phyloP scores from a whole-genome alignment of 1,140 invertebrate species.

The Lepidostoma basale region DNA sequence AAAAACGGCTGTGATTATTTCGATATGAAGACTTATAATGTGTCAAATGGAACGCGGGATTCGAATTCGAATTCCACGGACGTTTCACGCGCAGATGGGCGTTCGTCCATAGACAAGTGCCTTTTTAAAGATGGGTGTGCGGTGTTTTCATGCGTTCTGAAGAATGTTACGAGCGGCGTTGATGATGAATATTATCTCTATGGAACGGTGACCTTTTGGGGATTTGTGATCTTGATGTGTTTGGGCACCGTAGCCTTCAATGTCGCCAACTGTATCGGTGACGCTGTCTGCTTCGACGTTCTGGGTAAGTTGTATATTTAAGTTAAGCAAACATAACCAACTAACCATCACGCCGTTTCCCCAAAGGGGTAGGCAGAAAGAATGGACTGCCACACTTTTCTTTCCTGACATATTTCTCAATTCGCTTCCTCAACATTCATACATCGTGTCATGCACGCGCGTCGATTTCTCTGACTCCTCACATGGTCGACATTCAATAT shows the following conservation, averaged over 20 bases:
- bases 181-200: slow-evolving; percentile 54
- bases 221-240: slow-evolving; percentile 72
- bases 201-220: slow-evolving; percentile 68
- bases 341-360: no score
- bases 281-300: slow-evolving; percentile 82
- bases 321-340: no score
- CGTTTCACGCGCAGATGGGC: not conserved
- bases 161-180: not conserved
- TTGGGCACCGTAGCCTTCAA: slow-evolving; percentile 77
- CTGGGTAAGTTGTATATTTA: slow-evolving; percentile 75
- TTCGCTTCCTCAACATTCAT: no score
- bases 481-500: no score
- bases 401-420: no score
- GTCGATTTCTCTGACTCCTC: no score
- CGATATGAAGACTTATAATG: not conserved
- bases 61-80: not conserved
- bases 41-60: not conserved
- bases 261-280: slow-evolving; percentile 76
- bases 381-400: no score
- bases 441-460: no score
- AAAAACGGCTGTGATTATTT: slow-evolving; percentile 20
- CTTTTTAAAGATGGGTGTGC: not conserved
- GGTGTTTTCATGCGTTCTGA: slow-evolving; percentile 21
- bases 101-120: not conserved
- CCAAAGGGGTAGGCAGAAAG: no score